A percentile compares a stretch with the other conserved stretches of the same genome.
Conservation (phyloP, 2,888 invertebrate genomes). For the Lycia hirtaria region DNA sequence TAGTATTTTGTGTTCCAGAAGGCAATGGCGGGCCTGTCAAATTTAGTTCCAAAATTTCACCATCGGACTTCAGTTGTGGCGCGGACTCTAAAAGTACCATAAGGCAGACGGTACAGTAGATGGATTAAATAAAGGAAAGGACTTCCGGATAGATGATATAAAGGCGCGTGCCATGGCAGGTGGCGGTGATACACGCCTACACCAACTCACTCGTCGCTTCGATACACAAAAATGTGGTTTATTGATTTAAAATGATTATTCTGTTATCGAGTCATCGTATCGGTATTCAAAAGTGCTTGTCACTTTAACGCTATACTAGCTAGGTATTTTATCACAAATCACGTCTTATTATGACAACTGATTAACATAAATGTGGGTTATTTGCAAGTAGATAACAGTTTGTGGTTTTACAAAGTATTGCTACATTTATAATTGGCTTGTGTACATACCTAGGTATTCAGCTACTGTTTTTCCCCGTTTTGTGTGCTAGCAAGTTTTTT, state of each 20-base stretch:
- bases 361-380: slow-evolving; percentile 31
- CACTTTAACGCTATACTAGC: slow-evolving; percentile 3
- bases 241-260: slow-evolving; percentile 12
- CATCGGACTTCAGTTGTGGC: too few species aligned
- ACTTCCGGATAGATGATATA: slow-evolving; percentile 31
- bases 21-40: too few species aligned
- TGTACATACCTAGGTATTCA: not conserved
- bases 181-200: slow-evolving; percentile 25
- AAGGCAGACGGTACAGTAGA: not conserved
- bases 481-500: too few species aligned
- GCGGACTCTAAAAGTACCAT: slow-evolving; percentile 2
- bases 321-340: slow-evolving; percentile 21
- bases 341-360: slow-evolving; percentile 23
- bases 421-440: slow-evolving; percentile 7
- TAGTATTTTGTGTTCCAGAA: too few species aligned
- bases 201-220: not conserved
- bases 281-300: slow-evolving; percentile 26
- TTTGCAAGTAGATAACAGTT: slow-evolving; percentile 29
- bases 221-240: slow-evolving; percentile 4
- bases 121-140: not conserved
- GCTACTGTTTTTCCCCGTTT: too few species aligned
- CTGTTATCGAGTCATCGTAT: slow-evolving; percentile 27
- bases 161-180: slow-evolving; percentile 24
- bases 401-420: slow-evolving; percentile 14
- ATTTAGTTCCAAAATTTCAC: too few species aligned